phyloP scores from a whole-genome alignment of 35 echinoderm and acorn worm species.

The Ophioderma brevispina region DNA sequence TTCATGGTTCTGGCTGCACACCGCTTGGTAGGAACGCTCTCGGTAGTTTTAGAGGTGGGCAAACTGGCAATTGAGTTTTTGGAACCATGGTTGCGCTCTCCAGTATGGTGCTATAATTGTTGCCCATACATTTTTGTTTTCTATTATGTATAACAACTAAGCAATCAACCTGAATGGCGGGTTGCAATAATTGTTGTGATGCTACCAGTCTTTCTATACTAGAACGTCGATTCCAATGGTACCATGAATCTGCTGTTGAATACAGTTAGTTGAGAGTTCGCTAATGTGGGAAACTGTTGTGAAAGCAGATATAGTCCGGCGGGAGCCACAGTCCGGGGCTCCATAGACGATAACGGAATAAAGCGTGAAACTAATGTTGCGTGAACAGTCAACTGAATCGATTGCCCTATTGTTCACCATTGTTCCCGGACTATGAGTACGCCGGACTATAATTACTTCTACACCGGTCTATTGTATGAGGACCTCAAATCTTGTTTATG shows the following conservation, averaged over 20 bases:
- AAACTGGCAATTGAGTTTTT: slow-evolving; percentile 7
- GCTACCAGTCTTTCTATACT: slow-evolving; percentile 30
- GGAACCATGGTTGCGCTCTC: slow-evolving; percentile 40
- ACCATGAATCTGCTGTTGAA: slow-evolving; percentile 47
- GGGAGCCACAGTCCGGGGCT: no score
- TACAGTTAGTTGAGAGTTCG: slow-evolving; percentile 32
- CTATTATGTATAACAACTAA: neutral
- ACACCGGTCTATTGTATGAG: slow-evolving; percentile 41
- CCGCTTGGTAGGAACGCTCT: neutral
- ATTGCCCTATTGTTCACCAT: no score
- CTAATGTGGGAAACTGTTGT: no score
- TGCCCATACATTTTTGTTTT: slow-evolving; percentile 5
- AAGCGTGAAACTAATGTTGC: no score
- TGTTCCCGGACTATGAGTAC: no score
- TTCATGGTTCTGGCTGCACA: slow-evolving; percentile 18
- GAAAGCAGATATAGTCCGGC: no score
- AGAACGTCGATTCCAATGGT: slow-evolving; percentile 33
- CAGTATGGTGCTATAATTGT: slow-evolving; percentile 35
- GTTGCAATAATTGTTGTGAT: slow-evolving; percentile 61
- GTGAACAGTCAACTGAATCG: no score
- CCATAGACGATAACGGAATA: no score
- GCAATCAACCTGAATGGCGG: slow-evolving; percentile 33
- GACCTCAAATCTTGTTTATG: neutral
- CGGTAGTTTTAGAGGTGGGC: neutral
- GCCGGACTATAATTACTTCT: no score